phyloP scores from a whole-genome alignment of 2,797 vertebrate genomes.

The Vireo griseus region DNA sequence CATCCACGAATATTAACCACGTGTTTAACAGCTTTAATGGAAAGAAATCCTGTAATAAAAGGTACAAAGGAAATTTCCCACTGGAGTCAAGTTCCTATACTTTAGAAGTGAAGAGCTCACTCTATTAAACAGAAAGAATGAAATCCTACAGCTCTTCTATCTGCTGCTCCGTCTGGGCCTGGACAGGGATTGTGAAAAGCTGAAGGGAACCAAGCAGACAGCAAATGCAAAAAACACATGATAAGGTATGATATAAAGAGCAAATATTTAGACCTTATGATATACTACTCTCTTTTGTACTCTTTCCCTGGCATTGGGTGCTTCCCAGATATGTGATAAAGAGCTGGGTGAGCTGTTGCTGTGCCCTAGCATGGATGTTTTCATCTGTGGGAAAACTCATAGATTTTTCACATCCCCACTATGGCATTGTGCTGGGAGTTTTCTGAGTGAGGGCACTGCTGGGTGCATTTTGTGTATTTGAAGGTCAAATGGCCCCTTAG shows the following conservation, averaged over 20 bases:
- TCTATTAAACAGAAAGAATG: background rate
- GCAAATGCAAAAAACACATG: background rate
- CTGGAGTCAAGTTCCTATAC: background rate
- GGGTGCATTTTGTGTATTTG: background rate
- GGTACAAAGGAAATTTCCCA: background rate
- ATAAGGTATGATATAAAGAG: background rate
- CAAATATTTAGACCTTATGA: background rate
- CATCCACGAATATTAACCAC: background rate
- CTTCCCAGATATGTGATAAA: background rate
- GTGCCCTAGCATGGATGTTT: background rate
- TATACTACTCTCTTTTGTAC: background rate
- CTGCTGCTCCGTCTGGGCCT: background rate
- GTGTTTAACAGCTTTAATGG: background rate
- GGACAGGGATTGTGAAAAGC: background rate
- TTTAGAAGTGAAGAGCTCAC: background rate
- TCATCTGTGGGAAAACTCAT: background rate
- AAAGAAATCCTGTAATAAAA: background rate
- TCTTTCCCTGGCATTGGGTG: background rate
- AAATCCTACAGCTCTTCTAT: background rate
- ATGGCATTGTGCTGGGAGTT: background rate
- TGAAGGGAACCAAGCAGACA: background rate
- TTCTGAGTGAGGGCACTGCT: background rate
- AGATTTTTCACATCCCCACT: accelerated
- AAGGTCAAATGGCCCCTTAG: background rate
- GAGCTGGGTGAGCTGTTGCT: background rate